Conservation (phyloP, 2,888 invertebrate genomes). For the Uloborus plumipes region DNA sequence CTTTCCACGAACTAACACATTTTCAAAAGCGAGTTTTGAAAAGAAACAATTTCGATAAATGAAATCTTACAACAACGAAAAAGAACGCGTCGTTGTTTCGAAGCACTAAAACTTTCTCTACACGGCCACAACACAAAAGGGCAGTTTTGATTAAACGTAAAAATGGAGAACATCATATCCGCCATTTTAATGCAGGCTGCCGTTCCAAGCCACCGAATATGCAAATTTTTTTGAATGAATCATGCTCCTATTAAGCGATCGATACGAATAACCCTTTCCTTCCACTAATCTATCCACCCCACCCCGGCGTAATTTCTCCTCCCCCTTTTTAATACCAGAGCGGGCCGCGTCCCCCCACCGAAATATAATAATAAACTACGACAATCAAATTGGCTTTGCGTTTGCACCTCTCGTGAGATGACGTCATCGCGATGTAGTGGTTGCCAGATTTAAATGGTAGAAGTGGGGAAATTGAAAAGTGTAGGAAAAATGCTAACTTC, state of each 20-base stretch:
- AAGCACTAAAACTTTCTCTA: background rate
- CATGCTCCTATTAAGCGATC: constrained; percentile 62
- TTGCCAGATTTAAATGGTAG: constrained; percentile 34
- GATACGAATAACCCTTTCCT: constrained; percentile 63
- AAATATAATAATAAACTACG: constrained; percentile 64
- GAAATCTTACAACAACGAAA: too few species aligned
- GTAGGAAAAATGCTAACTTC: constrained; percentile 45
- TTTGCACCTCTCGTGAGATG: constrained; percentile 56
- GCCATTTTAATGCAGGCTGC: constrained; percentile 54
- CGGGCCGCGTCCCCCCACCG: constrained; percentile 30
- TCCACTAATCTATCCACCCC: constrained; percentile 46
- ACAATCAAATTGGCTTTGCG: constrained; percentile 63
- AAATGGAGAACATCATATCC: constrained; percentile 14
- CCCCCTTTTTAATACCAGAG: constrained; percentile 19
- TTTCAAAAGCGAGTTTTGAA: too few species aligned
- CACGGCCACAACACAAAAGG: constrained; percentile 6
- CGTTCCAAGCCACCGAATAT: constrained; percentile 38
- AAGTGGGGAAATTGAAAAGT: constrained; percentile 15
- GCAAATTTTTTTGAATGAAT: constrained; percentile 61
- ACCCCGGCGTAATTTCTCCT: constrained; percentile 28
- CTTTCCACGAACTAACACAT: too few species aligned
- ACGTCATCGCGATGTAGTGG: constrained; percentile 54
- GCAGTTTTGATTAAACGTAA: background rate
- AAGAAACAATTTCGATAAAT: too few species aligned
- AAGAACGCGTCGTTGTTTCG: too few species aligned